These are phyloP conservation scores for Macrosiphum euphorbiae DNA, from an alignment of 2,888 invertebrate genomes.

Conservation along the genomic window DNA sequence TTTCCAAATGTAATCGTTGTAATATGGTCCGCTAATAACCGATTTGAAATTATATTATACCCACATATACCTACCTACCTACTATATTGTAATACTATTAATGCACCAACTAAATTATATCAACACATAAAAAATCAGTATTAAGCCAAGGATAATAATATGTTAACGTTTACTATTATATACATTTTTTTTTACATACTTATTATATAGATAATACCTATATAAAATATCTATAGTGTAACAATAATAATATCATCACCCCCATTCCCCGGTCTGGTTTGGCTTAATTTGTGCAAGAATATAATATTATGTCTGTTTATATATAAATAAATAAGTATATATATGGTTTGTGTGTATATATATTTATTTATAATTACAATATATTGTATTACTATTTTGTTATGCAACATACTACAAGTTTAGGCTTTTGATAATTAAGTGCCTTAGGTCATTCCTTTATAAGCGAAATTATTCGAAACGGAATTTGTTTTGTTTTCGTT, in stretches of 20 bases:
- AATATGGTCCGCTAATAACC: background rate
- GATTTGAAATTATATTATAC: constrained; percentile 19
- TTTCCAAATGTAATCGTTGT: background rate
- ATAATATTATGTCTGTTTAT: constrained; percentile 18
- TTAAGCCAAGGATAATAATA: constrained; percentile 26
- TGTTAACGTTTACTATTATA: constrained; percentile 25
- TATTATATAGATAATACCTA: background rate
- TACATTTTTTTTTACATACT: constrained; percentile 13
- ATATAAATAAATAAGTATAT: constrained; percentile 20
- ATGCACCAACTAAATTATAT: constrained; percentile 51
- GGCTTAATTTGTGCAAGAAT: constrained; percentile 47
- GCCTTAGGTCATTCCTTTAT: constrained; percentile 64
- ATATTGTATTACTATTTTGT: constrained; percentile 40
- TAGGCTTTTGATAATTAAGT: constrained; percentile 63
- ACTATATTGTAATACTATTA: background rate
- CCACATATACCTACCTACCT: background rate
- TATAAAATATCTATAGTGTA: background rate
- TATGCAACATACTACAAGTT: constrained; percentile 39
- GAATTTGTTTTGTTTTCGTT: constrained; percentile 48
- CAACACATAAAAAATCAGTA: constrained; percentile 45
- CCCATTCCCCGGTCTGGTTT: constrained; percentile 13
- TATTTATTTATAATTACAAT: constrained; percentile 33
- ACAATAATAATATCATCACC: background rate
- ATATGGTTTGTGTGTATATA: background rate
- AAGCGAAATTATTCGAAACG: constrained; percentile 49